Base-by-base conservation (phyloP, 92 coral and sea anemone genomes). In the Micromussa lordhowensis region DNA sequence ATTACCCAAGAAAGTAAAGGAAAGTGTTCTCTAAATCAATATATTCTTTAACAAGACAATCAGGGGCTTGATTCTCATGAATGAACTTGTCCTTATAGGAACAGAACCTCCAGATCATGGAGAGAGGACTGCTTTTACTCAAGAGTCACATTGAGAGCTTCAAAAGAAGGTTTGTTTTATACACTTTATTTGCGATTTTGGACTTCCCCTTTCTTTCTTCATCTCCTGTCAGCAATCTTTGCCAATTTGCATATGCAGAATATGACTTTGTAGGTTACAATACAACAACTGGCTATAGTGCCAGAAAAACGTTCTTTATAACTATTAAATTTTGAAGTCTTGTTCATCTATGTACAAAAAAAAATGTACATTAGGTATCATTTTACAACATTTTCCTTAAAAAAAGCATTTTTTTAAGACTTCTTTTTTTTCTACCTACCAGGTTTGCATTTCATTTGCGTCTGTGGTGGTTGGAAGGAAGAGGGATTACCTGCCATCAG, bases 391-490 rank as follows among this genome's bases (percentile, higher is more conserved):
- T 44, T 44, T 44, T 44, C 10, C 51, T 44, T 44, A 13, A 44
- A 44, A 13, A 44, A 8, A 44, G 1, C 0, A 44, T 40, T 61
- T 7, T 61, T 61, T 13, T 24, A 24, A 4, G 29, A 24, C 26
- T 5, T 22, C 1, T 24, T 0, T 61, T 61, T 5, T 29, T n/a
- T n/a, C n/a, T n/a, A n/a, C n/a, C n/a, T 72, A 26, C 11, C 57
- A 97, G 99, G 91, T 97, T 97, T 86, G 96, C 99, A 17, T 97
- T 96, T 88, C 99, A 97, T 81, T 90, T 97, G 54, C 98, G 97
- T 74, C 85, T 97, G 21, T 96, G 99, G 97, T 88, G 95, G 64
- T 85, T 97, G 40, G 99, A 96, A 76, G 99, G 99, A 21, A 89
- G 91, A 69, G 99, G 99, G 22, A 95, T 97, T 71, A 95, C 98